These are phyloP conservation scores for Druon quercuslanigerum DNA, from an alignment of 1,140 invertebrate genomes.

Conservation along the genomic window DNA sequence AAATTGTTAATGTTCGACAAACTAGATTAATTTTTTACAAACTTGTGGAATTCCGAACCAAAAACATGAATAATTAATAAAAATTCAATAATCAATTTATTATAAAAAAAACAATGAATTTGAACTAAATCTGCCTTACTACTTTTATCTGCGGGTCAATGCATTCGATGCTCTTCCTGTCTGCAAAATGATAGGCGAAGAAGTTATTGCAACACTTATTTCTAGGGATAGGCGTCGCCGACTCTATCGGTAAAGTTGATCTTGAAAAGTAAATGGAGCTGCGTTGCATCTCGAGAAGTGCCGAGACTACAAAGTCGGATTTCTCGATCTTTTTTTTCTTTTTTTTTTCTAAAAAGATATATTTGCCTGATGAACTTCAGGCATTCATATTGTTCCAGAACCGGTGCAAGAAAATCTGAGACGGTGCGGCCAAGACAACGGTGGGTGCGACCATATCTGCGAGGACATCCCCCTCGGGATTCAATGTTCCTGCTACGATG, in stretches of 20 bases:
- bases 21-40: no score
- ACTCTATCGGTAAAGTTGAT: constrained; percentile 1
- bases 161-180: not conserved
- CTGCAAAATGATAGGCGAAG: not conserved
- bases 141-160: not conserved
- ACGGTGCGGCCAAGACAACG: constrained; percentile 66
- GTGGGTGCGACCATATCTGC: constrained; percentile 74
- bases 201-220: not conserved
- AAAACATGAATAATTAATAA: no score
- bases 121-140: not conserved
- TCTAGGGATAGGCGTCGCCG: constrained; percentile 16
- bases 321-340: constrained; percentile 30
- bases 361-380: constrained; percentile 28
- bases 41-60: no score
- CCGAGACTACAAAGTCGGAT: not conserved
- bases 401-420: constrained; percentile 47
- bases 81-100: no score
- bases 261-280: not conserved
- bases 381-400: constrained; percentile 55
- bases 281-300: not conserved
- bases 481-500: constrained; percentile 73
- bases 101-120: no score
- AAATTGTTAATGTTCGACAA: no score
- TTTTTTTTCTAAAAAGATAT: not conserved
- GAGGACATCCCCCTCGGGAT: constrained; percentile 65